Base-by-base conservation (phyloP, 2,113 vertebrate species). In the Cardinalis cardinalis region DNA sequence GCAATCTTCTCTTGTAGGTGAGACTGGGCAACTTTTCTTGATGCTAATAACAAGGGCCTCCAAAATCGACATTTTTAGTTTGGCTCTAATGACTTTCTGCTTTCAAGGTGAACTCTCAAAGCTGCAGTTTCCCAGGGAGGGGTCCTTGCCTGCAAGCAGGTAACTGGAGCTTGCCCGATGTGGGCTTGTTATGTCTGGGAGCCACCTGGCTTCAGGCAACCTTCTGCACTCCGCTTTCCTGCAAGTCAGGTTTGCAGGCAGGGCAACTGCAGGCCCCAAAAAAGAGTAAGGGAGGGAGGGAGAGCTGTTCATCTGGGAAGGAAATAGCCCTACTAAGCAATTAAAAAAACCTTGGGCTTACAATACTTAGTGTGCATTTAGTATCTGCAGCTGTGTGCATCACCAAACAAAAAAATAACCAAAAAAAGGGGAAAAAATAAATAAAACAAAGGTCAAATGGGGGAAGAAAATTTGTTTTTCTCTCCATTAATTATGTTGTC, bases 261-360 rank as follows among this genome's bases (percentile, higher is more conserved):
- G 58, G 44, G 61, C 21, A 26, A 49, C 43, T 48, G n/a, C 38
- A 72, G 29, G 29, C 46, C n/a, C 58, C 38, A 41, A 77, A 77
- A 56, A 65, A 38, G 55, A 13, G 10, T 69, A 41, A 88, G 55
- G 26, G 64, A 48, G 46, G 44, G 46, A 86, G 41, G 25, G 38
- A 58, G 49, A 69, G 56, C 64, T 74, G 31, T 83, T 48, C 48
- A 16, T 70, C 51, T 92, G 75, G 68, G 79, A 94, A 92, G 68
- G 59, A 92, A 82, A 51, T n/a, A 40, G 38, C 36, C 89, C 51
- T 77, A 28, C 43, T 69, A 83, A 72, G 59, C 38, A 69, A 73
- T 75, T 89, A 10, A 36, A 82, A 77, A 41, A 48, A 0, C 0
- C 23, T 68, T 12, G 64, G 29, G 18, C 53, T 84, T 75, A 51